These are phyloP conservation scores for Spinus olivaceus DNA, from an alignment of 2,797 vertebrate species.

Conservation along the genomic window DNA sequence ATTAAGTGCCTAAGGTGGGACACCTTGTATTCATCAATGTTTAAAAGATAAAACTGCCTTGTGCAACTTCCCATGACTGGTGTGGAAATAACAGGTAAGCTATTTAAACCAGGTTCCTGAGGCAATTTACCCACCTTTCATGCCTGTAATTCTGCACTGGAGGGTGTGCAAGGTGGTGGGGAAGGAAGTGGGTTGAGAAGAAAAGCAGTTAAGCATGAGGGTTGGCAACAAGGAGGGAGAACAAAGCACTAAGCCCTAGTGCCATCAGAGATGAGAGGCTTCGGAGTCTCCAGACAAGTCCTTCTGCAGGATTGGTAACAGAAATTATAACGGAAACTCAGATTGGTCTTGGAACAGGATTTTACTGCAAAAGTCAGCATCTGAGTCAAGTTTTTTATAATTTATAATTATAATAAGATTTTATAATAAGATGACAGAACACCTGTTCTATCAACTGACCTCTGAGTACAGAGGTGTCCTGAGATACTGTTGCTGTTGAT, in stretches of 20 bases:
- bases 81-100: neutral
- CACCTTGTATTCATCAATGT: neutral
- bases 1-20: neutral
- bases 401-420: neutral
- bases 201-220: neutral
- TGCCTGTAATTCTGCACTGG: neutral
- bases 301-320: neutral
- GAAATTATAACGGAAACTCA: neutral
- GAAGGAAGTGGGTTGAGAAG: neutral
- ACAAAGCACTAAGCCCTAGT: neutral
- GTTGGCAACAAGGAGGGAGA: neutral
- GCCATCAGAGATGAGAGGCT: neutral
- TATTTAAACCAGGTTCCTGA: neutral
- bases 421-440: neutral
- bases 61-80: neutral
- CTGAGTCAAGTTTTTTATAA: neutral
- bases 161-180: neutral
- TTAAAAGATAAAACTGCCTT: neutral
- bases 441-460: neutral
- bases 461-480: neutral
- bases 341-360: neutral
- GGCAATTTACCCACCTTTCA: neutral
- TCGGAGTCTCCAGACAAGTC: fast-evolving
- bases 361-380: neutral
- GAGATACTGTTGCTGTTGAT: neutral